These are phyloP conservation scores for Meta bourneti DNA, from an alignment of 2,888 invertebrate genomes.

Conservation along the genomic window DNA sequence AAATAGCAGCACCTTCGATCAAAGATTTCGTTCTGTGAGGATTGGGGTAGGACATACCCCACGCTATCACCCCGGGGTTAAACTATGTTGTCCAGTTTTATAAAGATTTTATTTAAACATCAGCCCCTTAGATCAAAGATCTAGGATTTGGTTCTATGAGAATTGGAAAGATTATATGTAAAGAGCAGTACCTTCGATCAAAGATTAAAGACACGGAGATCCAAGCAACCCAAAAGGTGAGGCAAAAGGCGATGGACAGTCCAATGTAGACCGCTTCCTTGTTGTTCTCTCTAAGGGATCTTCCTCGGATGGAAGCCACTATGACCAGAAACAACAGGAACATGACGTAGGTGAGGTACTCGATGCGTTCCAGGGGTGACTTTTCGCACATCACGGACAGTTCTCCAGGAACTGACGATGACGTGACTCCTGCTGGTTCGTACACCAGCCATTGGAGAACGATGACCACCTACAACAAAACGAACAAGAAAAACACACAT, in stretches of 20 bases:
- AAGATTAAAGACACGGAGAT: slow-evolving; percentile 78
- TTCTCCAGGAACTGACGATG: slow-evolving; percentile 83
- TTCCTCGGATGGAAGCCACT: slow-evolving; percentile 90
- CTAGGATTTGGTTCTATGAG: no score
- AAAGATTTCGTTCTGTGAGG: no score
- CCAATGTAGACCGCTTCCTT: slow-evolving; percentile 96
- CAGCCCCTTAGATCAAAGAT: no score
- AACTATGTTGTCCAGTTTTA: no score
- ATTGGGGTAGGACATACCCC: no score
- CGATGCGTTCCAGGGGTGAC: slow-evolving; percentile 83
- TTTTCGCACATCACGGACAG: slow-evolving; percentile 82
- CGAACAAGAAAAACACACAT: background rate
- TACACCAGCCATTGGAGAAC: slow-evolving; percentile 81
- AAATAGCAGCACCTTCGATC: no score
- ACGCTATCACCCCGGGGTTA: no score
- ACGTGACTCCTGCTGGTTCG: slow-evolving; percentile 81
- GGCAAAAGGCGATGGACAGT: slow-evolving; percentile 90
- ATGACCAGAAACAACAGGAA: slow-evolving; percentile 89
- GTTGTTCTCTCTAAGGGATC: slow-evolving; percentile 94
- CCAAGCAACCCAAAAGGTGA: slow-evolving; percentile 93
- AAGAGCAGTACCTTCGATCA: slow-evolving; percentile 44
- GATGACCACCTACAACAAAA: slow-evolving; percentile 81
- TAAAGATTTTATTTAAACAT: no score
- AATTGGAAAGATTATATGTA: no score
- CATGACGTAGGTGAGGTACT: slow-evolving; percentile 90